Base-by-base conservation (phyloP, 2,888 invertebrate genomes). In the Polylopha cassiicola region DNA sequence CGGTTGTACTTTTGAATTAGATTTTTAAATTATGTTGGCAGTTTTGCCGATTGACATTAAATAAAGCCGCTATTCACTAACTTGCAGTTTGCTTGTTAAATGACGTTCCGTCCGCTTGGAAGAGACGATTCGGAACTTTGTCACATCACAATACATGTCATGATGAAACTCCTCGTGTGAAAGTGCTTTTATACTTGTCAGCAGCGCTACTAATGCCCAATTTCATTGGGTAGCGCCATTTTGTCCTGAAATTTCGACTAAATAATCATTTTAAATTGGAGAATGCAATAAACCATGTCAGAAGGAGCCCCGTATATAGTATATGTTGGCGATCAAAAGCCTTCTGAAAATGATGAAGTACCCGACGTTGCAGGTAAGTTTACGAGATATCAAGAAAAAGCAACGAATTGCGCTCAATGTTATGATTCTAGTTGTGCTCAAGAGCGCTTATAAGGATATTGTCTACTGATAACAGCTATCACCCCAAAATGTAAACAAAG, bases 1-100 rank as follows among this genome's bases (percentile, higher is more conserved):
- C 41, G 41, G 41, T 24, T 28, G 30, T 23, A 30, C 11, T 34
- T 41, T 41, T 36, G 24, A 41, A 41, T 11, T 24, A 4, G 4
- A 11, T 7, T 14, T 16, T 15, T 28, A 16, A 8, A 10, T 8
- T 8, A 39, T 20, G 34, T 39, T 39, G 39, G 34, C 14, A 6
- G 3, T 23, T 32, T 28, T 33, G 39, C 27, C 33, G 21, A 33
- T 29, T 34, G 13, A 7, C 10, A 8, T 24, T 26, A 20, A 15
- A n/a, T n/a, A n/a, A n/a, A 26, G 14, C 3, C 3, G 3, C 14
- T 27, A 17, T 18, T 24, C 24, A 33, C 33, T 17, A 16, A 5
- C 11, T 1, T 16, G 21, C 32, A 16, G 8, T 3, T 9, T 7
- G 11, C 10, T 24, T 24, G 3, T 3, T n/a, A n/a, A n/a, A n/a